Percentiles rank a stretch among this genome's conserved stretches.
These are phyloP conservation scores for Hydropsyche tenuis DNA, from an alignment of 1,140 invertebrate genomes.

Conservation along the genomic window DNA sequence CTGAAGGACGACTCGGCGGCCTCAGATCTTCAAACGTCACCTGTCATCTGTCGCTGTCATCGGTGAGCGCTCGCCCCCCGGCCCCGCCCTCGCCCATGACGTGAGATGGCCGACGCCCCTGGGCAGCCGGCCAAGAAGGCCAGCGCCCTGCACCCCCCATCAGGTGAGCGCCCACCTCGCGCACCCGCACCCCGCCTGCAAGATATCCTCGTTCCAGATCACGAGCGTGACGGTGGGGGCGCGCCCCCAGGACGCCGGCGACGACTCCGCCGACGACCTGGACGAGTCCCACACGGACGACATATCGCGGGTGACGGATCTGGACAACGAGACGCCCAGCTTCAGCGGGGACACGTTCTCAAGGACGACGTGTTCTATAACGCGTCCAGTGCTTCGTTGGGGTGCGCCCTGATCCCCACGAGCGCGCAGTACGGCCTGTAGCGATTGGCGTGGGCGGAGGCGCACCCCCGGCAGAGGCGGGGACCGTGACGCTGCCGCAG, in stretches of 20 bases:
- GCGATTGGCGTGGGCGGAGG: conserved; percentile 62
- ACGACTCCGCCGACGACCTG: conserved; percentile 91
- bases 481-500: conserved; percentile 56
- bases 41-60: too few relatives aligned
- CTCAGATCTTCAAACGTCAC: too few relatives aligned
- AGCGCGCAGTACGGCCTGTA: conserved; percentile 84
- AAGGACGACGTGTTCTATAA: conserved; percentile 84
- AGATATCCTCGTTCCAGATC: conserved; percentile 92
- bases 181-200: conserved; percentile 53
- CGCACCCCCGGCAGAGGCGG: conserved; percentile 63
- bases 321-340: conserved; percentile 83
- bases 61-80: not conserved
- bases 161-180: conserved; percentile 68
- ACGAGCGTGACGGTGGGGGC: conserved; percentile 82
- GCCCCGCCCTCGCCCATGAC: conserved; percentile 4
- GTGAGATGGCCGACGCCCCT: conserved; percentile 20
- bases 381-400: conserved; percentile 74
- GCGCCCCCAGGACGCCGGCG: conserved; percentile 82
- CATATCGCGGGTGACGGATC: conserved; percentile 80
- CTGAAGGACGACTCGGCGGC: too few relatives aligned
- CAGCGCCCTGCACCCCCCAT: not conserved
- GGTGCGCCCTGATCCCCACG: conserved; percentile 81
- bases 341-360: conserved; percentile 85
- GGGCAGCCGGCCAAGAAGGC: not conserved
- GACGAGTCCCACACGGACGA: conserved; percentile 93